Base-by-base conservation (phyloP, 2,888 invertebrate species). In the Platycheirus albimanus region DNA sequence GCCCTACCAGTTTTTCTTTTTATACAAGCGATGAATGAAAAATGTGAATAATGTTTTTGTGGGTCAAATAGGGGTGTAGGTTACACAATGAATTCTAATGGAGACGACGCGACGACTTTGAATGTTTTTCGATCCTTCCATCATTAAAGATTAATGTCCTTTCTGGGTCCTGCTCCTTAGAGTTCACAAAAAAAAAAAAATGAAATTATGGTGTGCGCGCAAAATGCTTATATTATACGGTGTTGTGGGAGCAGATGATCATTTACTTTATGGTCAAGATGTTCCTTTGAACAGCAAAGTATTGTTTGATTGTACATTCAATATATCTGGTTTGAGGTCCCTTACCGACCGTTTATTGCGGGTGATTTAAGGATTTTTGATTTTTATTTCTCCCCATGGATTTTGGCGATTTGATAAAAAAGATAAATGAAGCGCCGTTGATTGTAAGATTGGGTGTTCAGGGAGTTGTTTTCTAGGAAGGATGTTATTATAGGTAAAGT, bases 41-140 rank as follows among this genome's bases (percentile, higher is more conserved):
- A 77, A 67, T 67, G 66, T 77, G 71, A 71, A 72, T 76, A 70
- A 76, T 77, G 77, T 78, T 72, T 74, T 74, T 75, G 75, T 84
- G 84, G 84, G 84, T 84, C 84, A 84, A 84, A 74, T 79, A 84
- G 79, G 84, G 79, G 84, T 84, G 84, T 84, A 84, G 54, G 71
- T 84, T 84, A 84, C 84, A 84, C 79, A 79, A 84, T 84, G 69
- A 47, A 66, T 63, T 71, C 49, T 74, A 77, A 81, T 81, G 71
- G 77, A 76, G 77, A 80, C 54, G 74, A 67, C 52, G 38, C 43
- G 45, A 72, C 28, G 69, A 63, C 54, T 30, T 67, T 64, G 24
- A 24, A n/a, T n/a, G n/a, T n/a, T n/a, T n/a, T n/a, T n/a, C 49
- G 47, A 36, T 79, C 70, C 70, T 80, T 61, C 81, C 69, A 74